Conservation (phyloP, 2,888 invertebrate genomes). For the Microdon myrmicae region DNA sequence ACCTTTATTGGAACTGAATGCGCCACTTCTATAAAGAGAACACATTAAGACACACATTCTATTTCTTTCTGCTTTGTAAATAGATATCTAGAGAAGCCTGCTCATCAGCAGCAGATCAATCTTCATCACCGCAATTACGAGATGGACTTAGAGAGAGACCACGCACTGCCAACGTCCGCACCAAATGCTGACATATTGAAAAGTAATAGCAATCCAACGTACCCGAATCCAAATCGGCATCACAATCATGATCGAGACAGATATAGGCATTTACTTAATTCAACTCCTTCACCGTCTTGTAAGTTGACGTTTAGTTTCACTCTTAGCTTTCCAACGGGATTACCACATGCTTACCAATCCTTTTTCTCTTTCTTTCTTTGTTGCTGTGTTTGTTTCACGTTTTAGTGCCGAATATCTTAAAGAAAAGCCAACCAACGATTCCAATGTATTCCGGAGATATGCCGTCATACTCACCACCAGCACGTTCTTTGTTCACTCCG, state of each 20-base stretch:
- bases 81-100: constrained; percentile 61
- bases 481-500: constrained; percentile 82
- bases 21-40: neutral
- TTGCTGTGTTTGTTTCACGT: constrained; percentile 14
- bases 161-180: constrained; percentile 79
- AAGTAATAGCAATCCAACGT: constrained; percentile 80
- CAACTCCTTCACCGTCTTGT: constrained; percentile 65
- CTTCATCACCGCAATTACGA: constrained; percentile 71
- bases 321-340: neutral
- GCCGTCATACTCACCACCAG: constrained; percentile 86
- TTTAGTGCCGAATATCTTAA: constrained; percentile 70
- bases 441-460: constrained; percentile 75
- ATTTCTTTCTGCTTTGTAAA: constrained; percentile 14
- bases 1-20: neutral
- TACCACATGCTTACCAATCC: neutral
- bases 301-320: constrained; percentile 35
- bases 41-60: neutral
- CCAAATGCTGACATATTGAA: constrained; percentile 83
- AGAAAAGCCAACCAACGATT: constrained; percentile 71
- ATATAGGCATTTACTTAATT: constrained; percentile 62
- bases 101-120: constrained; percentile 62
- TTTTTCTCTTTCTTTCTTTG: neutral
- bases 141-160: constrained; percentile 77
- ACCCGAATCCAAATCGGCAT: constrained; percentile 77
- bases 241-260: constrained; percentile 64